Conservation (phyloP, 2,797 vertebrate genomes). For the Glossophaga mutica region DNA sequence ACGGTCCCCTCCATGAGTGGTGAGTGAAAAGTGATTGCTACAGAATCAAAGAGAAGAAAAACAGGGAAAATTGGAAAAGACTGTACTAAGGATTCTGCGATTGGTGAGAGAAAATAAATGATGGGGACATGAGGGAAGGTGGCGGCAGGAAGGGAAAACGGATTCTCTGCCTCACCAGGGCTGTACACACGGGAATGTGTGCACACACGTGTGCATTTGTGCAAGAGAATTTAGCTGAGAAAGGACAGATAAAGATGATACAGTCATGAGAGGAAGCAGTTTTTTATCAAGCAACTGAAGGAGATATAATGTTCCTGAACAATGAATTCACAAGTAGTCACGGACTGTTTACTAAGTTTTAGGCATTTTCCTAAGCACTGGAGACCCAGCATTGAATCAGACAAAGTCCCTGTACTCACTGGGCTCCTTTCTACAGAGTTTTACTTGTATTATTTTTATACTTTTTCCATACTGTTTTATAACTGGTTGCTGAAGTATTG, state of each 20-base stretch:
- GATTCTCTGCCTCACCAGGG: no score
- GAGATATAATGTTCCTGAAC: not conserved
- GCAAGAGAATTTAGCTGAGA: not conserved
- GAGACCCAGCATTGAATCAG: not conserved
- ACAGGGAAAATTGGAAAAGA: not conserved
- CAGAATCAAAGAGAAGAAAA: not conserved
- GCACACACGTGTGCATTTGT: not conserved
- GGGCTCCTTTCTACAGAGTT: not conserved
- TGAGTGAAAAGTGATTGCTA: not conserved
- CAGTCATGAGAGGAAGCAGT: not conserved
- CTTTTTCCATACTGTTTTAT: not conserved
- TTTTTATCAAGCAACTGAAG: not conserved
- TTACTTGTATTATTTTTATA: not conserved
- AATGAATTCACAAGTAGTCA: not conserved
- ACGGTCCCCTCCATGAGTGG: not conserved
- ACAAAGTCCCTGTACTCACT: not conserved
- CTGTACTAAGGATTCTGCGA: not conserved
- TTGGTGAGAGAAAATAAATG: not conserved
- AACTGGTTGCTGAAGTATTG: not conserved
- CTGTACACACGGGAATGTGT: not conserved
- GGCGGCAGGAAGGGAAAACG: not conserved
- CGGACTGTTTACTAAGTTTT: not conserved
- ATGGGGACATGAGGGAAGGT: not conserved
- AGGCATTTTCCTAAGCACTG: not conserved
- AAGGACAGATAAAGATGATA: not conserved